phyloP scores from a whole-genome alignment of 37 sponge, comb jelly and placozoan genomes.

The Mnemiopsis leidyi region DNA sequence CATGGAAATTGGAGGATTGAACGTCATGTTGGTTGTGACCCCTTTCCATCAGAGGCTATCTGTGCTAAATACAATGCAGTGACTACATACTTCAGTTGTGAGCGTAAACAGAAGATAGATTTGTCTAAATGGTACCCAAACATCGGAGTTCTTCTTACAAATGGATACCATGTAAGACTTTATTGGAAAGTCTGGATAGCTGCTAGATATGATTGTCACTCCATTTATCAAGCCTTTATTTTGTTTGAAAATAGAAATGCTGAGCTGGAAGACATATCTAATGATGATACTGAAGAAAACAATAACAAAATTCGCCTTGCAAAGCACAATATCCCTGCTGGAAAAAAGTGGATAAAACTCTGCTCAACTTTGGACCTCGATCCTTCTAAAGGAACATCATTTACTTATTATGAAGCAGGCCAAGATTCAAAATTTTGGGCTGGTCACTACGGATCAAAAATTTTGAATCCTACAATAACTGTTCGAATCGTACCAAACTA shows the following conservation, averaged over 20 bases:
- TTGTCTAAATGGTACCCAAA: neutral
- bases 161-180: neutral
- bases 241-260: neutral
- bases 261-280: neutral
- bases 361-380: neutral
- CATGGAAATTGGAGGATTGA: slow-evolving; percentile 5
- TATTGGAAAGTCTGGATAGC: slow-evolving; percentile 44
- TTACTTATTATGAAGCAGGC: neutral
- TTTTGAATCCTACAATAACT: slow-evolving; percentile 9
- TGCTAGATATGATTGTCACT: slow-evolving; percentile 31
- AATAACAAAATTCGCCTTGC: neutral
- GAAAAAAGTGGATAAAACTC: slow-evolving; percentile 20
- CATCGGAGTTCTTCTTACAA: neutral
- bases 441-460: slow-evolving; percentile 45
- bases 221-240: neutral
- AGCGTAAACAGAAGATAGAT: neutral
- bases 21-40: slow-evolving; percentile 59
- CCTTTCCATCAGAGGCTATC: slow-evolving; percentile 8
- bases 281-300: neutral
- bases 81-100: neutral
- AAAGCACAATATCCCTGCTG: neutral
- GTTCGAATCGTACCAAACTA: neutral
- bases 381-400: neutral
- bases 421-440: slow-evolving; percentile 11
- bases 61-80: neutral